Percentiles rank a stretch among this genome's conserved stretches.
phyloP scores from a whole-genome alignment of 2,113 vertebrate genomes.

The Callospermophilus lateralis region DNA sequence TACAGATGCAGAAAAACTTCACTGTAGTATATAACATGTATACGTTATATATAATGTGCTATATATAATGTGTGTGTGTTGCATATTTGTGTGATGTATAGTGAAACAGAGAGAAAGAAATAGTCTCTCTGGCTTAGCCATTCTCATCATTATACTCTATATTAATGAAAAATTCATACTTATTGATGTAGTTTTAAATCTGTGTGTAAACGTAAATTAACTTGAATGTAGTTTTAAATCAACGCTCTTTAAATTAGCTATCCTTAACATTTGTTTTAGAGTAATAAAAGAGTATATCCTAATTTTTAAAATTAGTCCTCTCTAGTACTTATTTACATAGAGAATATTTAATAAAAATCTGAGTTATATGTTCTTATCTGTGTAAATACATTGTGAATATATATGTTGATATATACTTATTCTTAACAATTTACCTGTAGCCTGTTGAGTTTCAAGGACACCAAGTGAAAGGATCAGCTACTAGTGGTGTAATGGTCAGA shows the following conservation, averaged over 20 bases:
- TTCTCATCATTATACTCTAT: background rate
- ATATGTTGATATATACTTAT: background rate
- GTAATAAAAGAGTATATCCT: background rate
- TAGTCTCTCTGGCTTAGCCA: background rate
- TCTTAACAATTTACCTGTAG: slow-evolving; percentile 71
- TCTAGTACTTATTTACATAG: background rate
- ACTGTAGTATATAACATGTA: background rate
- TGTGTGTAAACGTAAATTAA: too few species aligned
- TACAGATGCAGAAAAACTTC: background rate
- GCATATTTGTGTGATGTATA: background rate
- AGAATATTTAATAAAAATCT: background rate
- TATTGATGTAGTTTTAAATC: background rate
- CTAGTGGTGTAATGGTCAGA: slow-evolving; percentile 85
- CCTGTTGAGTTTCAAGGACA: slow-evolving; percentile 88
- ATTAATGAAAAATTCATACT: background rate
- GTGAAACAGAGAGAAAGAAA: background rate
- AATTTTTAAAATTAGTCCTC: background rate
- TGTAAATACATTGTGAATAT: background rate
- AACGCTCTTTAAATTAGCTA: background rate
- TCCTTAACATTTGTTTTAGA: background rate
- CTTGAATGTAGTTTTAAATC: background rate
- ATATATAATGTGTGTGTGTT: too few species aligned
- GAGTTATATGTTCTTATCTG: slow-evolving; percentile 8
- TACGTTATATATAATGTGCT: too few species aligned
- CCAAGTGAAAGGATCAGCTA: slow-evolving; percentile 87